These are phyloP conservation scores for Cydia pomonella DNA, from an alignment of 1,140 invertebrate species.

Conservation along the genomic window DNA sequence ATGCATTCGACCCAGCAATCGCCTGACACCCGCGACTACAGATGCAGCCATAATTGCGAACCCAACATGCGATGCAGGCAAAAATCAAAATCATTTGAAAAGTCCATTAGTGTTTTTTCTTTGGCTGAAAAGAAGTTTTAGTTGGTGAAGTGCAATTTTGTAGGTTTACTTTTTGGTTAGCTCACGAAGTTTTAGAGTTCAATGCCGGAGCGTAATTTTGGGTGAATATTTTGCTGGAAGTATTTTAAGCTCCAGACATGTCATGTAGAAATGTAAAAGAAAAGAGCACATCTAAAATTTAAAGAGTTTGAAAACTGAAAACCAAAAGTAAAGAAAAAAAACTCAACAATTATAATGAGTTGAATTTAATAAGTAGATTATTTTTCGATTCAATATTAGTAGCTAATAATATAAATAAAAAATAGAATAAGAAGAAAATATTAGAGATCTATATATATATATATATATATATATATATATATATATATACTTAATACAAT, in stretches of 20 bases:
- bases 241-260: background rate
- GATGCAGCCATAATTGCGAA: conserved; percentile 8
- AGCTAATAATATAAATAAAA: too few species aligned
- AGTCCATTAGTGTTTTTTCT: conserved; percentile 26
- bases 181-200: background rate
- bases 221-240: background rate
- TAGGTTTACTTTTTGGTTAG: conserved; percentile 17
- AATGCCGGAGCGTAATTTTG: background rate
- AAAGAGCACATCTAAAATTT: too few species aligned
- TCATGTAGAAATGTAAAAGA: too few species aligned
- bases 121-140: conserved; percentile 3
- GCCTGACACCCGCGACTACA: conserved; percentile 20
- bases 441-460: too few species aligned
- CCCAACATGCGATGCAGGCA: conserved; percentile 26
- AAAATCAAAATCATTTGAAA: conserved; percentile 31
- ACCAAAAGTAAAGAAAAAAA: too few species aligned
- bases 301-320: too few species aligned
- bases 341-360: too few species aligned
- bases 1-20: conserved; percentile 15
- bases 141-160: conserved; percentile 8
- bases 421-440: too few species aligned
- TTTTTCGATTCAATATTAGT: too few species aligned
- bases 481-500: too few species aligned
- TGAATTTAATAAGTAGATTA: too few species aligned
- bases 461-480: too few species aligned